A percentile compares a stretch with the other conserved stretches of the same genome.
phyloP scores from a whole-genome alignment of 1,140 invertebrate genomes.

The Ostrea edulis region DNA sequence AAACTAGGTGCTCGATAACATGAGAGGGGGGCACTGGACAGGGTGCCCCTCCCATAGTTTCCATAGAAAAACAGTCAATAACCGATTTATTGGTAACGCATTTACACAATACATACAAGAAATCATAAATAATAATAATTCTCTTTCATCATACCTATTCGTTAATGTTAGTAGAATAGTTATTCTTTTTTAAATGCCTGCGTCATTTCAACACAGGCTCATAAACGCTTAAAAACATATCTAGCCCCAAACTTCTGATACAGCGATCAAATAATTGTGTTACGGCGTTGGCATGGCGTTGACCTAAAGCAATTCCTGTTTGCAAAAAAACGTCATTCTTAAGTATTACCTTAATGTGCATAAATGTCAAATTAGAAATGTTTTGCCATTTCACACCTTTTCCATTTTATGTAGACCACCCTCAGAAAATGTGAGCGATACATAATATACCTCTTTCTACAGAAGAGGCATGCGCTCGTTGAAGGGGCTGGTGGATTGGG shows the following conservation, averaged over 20 bases:
- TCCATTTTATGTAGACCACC: slow-evolving; percentile 8
- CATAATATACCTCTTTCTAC: slow-evolving; percentile 3
- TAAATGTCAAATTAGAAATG: slow-evolving; percentile 25
- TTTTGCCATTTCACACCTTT: slow-evolving; percentile 21
- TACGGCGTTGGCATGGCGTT: not conserved
- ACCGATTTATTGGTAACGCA: too few relatives aligned
- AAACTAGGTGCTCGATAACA: too few relatives aligned
- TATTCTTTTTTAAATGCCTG: too few relatives aligned
- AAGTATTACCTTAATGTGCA: not conserved
- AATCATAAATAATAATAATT: too few relatives aligned
- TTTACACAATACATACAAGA: too few relatives aligned
- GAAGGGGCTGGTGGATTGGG: not conserved
- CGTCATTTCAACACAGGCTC: too few relatives aligned
- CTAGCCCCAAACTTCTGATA: not conserved
- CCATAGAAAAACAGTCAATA: too few relatives aligned
- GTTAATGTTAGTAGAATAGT: too few relatives aligned
- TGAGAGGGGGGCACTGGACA: too few relatives aligned
- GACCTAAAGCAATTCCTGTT: not conserved
- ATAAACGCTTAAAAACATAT: too few relatives aligned
- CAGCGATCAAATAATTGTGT: slow-evolving; percentile 6
- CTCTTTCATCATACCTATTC: too few relatives aligned
- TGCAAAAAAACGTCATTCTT: not conserved
- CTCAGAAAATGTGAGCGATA: slow-evolving; percentile 8
- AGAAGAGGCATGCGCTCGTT: not conserved
- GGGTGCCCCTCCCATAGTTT: too few relatives aligned